Evolutionary conservation across 1,140 invertebrate genomes (phyloP), one percentile per base, ranked within the genome.

Genomic region (Sminthurides bifidus): DNA sequence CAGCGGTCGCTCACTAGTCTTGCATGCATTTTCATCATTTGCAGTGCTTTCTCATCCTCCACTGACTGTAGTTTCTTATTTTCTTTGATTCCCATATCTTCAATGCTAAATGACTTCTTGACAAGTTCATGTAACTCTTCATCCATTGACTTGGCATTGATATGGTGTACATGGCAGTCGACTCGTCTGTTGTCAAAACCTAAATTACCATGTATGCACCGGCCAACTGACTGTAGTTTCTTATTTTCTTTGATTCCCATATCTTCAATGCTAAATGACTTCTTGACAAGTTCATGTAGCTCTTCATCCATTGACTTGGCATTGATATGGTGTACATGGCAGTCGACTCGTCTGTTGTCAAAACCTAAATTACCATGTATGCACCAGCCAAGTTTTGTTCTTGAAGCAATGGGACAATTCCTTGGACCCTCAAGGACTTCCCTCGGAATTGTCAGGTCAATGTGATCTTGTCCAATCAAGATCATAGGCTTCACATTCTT

Each of bases 1-100:
- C 33, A 61, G 49, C 52, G n/a, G n/a, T n/a, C 10, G 0, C 21
- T 19, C 2, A 4, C 54, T 17, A 57, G 30, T 21, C 51, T 26
- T n/a, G n/a, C n/a, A n/a, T n/a, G n/a, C n/a, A n/a, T n/a, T n/a
- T n/a, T n/a, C n/a, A n/a, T n/a, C n/a, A n/a, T n/a, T n/a, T n/a
- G n/a, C n/a, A n/a, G n/a, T n/a, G n/a, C n/a, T n/a, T n/a, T n/a
- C n/a, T n/a, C n/a, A n/a, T n/a, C n/a, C n/a, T n/a, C n/a, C n/a
- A n/a, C n/a, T n/a, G n/a, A n/a, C n/a, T n/a, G n/a, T n/a, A n/a
- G n/a, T n/a, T n/a, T n/a, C n/a, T n/a, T n/a, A n/a, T n/a, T n/a
- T n/a, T n/a, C n/a, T n/a, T n/a, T n/a, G n/a, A n/a, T n/a, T n/a
- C n/a, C n/a, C n/a, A n/a, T n/a, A n/a, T n/a, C n/a, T 33, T 21